Conservation (phyloP, 2,113 vertebrate species). For the Rhea pennata region DNA sequence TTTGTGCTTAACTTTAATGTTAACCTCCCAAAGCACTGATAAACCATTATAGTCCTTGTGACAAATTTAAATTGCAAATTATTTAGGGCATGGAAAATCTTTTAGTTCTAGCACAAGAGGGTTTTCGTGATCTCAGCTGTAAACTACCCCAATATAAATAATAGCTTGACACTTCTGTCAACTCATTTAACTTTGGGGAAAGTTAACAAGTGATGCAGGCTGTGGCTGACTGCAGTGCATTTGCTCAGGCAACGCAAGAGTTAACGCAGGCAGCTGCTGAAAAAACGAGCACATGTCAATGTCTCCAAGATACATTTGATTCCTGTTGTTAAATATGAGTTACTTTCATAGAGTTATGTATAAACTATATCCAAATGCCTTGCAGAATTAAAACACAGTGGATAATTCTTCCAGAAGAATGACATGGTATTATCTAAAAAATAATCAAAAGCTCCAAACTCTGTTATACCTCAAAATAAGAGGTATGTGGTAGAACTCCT, state of each 20-base stretch:
- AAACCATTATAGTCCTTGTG: neutral
- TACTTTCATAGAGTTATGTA: neutral
- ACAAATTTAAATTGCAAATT: conserved; percentile 20
- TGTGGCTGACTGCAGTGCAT: neutral
- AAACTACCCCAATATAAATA: neutral
- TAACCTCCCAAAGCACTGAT: neutral
- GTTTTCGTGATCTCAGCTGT: neutral
- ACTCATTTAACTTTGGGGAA: neutral
- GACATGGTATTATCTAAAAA: neutral
- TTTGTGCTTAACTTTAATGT: neutral
- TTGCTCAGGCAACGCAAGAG: neutral
- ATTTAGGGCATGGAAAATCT: neutral
- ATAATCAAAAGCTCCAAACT: neutral
- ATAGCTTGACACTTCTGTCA: neutral
- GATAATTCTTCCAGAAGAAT: neutral
- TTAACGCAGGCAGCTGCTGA: neutral
- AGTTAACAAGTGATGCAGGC: neutral
- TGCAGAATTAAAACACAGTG: neutral
- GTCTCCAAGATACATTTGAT: neutral
- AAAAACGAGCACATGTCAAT: neutral
- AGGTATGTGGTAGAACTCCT: neutral
- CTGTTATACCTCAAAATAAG: neutral
- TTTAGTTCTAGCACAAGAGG: neutral
- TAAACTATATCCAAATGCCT: neutral
- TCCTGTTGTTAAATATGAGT: neutral